Percentiles rank a stretch among this genome's conserved stretches.
Conservation (phyloP, 1,140 invertebrate genomes). For the Dendrolimus punctatus region DNA sequence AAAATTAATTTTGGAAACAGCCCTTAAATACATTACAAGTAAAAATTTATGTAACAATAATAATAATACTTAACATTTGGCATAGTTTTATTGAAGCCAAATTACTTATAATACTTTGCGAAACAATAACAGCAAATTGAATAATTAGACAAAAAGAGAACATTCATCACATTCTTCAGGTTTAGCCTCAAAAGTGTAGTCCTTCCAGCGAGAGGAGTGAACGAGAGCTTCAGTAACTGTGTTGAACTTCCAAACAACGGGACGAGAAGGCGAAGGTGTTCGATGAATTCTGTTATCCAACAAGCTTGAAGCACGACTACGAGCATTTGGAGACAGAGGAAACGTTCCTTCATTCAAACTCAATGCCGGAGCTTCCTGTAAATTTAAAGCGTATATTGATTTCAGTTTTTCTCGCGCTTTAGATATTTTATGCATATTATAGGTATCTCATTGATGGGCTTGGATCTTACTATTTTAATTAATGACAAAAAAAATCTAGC, state of each 20-base stretch:
- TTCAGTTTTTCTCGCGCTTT: too few relatives aligned
- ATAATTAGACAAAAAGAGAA: constrained; percentile 4
- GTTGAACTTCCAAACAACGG: constrained; percentile 51
- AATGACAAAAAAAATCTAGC: too few relatives aligned
- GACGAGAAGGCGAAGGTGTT: constrained; percentile 25
- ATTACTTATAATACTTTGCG: not conserved
- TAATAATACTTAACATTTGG: too few relatives aligned
- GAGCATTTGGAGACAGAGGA: constrained; percentile 37
- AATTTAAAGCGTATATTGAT: constrained; percentile 4
- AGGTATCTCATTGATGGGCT: too few relatives aligned
- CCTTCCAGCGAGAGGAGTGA: constrained; percentile 43
- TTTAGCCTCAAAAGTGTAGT: constrained; percentile 34
- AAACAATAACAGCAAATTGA: constrained; percentile 5
- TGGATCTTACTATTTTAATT: too few relatives aligned
- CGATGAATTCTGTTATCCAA: constrained; percentile 33
- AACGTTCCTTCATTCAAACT: constrained; percentile 27
- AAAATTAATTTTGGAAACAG: too few relatives aligned
- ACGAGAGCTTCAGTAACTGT: constrained; percentile 51
- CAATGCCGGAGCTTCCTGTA: constrained; percentile 24
- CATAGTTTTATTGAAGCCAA: too few relatives aligned
- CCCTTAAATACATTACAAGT: too few relatives aligned
- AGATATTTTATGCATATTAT: too few relatives aligned
- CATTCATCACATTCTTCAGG: constrained; percentile 20
- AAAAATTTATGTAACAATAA: too few relatives aligned
- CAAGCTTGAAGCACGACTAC: constrained; percentile 34